phyloP scores from a whole-genome alignment of 2,113 vertebrate genomes.

The Plestiodon gilberti region DNA sequence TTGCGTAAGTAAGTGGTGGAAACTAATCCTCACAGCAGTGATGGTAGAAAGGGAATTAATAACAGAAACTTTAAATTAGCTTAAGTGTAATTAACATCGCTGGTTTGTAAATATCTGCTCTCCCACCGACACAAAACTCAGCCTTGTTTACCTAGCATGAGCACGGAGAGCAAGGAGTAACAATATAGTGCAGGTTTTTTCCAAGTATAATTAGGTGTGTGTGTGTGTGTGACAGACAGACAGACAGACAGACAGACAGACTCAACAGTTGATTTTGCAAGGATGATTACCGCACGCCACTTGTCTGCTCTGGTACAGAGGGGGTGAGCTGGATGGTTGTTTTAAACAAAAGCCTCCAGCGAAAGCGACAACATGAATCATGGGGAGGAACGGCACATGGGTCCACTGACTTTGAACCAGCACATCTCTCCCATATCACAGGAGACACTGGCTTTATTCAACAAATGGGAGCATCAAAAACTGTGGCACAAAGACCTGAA shows the following conservation, averaged over 20 bases:
- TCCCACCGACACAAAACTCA: constrained; percentile 56
- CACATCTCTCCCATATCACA: constrained; percentile 58
- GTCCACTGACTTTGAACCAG: constrained; percentile 69
- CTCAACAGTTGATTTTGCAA: constrained; percentile 59
- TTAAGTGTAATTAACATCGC: constrained; percentile 69
- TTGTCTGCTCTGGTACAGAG: constrained; percentile 44
- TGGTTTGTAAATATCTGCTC: constrained; percentile 60
- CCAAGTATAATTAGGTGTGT: background rate
- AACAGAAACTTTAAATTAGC: constrained; percentile 70
- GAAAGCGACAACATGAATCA: constrained; percentile 58
- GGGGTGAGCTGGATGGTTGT: background rate
- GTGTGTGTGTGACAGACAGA: no score
- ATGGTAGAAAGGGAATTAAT: constrained; percentile 64
- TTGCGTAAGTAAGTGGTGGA: constrained; percentile 44
- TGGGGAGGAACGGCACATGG: constrained; percentile 47
- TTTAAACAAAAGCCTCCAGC: constrained; percentile 58
- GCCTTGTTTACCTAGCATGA: constrained; percentile 61
- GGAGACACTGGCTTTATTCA: constrained; percentile 50
- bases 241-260: no score
- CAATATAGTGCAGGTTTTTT: constrained; percentile 46
- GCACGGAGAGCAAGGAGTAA: constrained; percentile 25
- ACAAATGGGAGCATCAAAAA: constrained; percentile 57
- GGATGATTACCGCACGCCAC: constrained; percentile 63
- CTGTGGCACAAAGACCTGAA: constrained; percentile 50
- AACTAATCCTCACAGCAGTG: constrained; percentile 53